phyloP scores from a whole-genome alignment of 2,797 vertebrate species.

The Lutjanus campechanus region DNA sequence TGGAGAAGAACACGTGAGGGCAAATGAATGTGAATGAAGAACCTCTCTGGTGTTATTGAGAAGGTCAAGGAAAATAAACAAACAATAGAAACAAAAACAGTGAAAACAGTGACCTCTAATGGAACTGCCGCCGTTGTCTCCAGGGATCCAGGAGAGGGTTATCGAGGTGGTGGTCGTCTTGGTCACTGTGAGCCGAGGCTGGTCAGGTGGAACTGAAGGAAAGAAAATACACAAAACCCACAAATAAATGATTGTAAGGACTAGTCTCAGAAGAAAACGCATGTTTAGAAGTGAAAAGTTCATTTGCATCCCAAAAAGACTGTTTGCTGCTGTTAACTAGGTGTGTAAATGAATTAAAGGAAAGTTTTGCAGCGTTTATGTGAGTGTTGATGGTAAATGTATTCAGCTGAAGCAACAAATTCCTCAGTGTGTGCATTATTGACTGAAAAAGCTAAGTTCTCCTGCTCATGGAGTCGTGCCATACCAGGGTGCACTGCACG shows the following conservation, averaged over 20 bases:
- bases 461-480: too few species aligned
- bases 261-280: too few species aligned
- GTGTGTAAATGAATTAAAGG: not conserved
- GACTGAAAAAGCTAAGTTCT: too few species aligned
- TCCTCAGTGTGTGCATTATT: too few species aligned
- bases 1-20: slow-evolving; percentile 54
- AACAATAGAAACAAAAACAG: not conserved
- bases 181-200: slow-evolving; percentile 97
- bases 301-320: not conserved
- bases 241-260: not conserved
- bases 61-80: not conserved
- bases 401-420: too few species aligned
- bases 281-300: not conserved
- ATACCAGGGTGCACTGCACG: too few species aligned
- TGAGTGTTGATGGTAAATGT: too few species aligned
- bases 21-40: not conserved
- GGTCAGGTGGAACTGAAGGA: slow-evolving; percentile 95
- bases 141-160: slow-evolving; percentile 97
- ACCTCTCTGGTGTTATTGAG: not conserved
- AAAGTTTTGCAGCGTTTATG: too few species aligned
- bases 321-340: not conserved
- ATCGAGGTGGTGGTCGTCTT: slow-evolving; percentile 98
- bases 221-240: not conserved
- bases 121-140: slow-evolving; percentile 97
- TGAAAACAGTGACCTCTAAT: slow-evolving; percentile 89